phyloP scores from a whole-genome alignment of 2,797 vertebrate genomes.

The Lepus oiostolus region DNA sequence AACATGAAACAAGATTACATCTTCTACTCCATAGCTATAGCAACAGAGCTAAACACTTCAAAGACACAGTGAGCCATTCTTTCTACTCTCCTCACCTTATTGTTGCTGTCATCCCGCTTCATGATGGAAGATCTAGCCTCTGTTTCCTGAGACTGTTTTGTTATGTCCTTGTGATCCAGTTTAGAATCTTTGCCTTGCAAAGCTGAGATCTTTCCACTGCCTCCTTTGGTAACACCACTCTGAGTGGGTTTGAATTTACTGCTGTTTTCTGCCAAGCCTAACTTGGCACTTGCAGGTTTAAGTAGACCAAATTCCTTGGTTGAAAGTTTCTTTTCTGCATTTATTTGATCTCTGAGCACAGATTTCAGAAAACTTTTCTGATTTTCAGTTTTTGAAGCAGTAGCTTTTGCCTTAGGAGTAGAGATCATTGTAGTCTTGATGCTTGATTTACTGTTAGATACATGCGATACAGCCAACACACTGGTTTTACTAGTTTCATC shows the following conservation, averaged over 20 bases:
- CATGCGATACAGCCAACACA: background rate
- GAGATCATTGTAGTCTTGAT: constrained; percentile 75
- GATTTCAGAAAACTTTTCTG: constrained; percentile 79
- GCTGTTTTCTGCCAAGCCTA: constrained; percentile 77
- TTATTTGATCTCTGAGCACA: constrained; percentile 66
- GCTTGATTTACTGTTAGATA: constrained; percentile 62
- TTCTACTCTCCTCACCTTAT: constrained; percentile 88
- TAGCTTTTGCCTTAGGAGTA: constrained; percentile 77
- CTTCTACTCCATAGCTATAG: constrained; percentile 71
- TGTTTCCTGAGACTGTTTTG: constrained; percentile 86
- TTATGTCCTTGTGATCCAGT: constrained; percentile 82
- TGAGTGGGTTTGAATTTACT: constrained; percentile 77
- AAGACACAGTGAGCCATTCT: constrained; percentile 62
- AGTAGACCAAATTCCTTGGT: constrained; percentile 65
- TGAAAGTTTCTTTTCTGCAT: constrained; percentile 79
- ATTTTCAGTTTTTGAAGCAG: constrained; percentile 73
- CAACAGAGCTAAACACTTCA: constrained; percentile 68
- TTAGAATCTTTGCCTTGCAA: constrained; percentile 86
- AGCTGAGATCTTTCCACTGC: constrained; percentile 80
- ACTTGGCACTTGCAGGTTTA: constrained; percentile 16
- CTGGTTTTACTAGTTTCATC: constrained; percentile 52
- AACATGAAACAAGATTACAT: background rate
- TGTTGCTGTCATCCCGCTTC: constrained; percentile 83
- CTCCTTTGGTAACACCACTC: constrained; percentile 79
- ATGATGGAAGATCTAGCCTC: constrained; percentile 81